Evolutionary conservation across 2,797 vertebrate species (phyloP).

Genomic region (Vireo griseus): DNA sequence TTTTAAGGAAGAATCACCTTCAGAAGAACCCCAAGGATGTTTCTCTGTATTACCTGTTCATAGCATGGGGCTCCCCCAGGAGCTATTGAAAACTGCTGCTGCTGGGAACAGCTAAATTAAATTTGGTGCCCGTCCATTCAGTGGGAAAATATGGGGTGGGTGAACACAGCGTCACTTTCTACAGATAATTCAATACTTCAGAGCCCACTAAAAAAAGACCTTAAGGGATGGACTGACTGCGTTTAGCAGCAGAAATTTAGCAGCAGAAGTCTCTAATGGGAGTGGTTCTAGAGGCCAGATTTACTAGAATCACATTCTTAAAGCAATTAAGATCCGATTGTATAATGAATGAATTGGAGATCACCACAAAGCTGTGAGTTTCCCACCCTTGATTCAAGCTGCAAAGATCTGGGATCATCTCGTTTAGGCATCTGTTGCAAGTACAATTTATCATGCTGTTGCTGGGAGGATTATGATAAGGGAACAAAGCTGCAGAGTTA

Average conservation of each 20-base stretch:
- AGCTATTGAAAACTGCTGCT: background rate
- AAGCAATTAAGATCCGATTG: conserved; percentile 58
- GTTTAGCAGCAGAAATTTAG: background rate
- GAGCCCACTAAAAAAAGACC: background rate
- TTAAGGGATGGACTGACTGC: background rate
- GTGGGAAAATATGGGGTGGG: background rate
- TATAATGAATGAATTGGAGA: conserved; percentile 43
- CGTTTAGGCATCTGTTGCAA: conserved; percentile 3
- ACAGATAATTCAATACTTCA: background rate
- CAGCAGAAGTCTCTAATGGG: background rate
- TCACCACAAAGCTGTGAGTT: conserved; percentile 31
- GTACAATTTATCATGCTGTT: conserved; percentile 12
- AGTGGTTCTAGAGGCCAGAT: conserved; percentile 5
- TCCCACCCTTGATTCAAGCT: conserved; percentile 36
- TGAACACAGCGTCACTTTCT: background rate
- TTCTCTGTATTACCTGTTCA: background rate
- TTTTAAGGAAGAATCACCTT: background rate
- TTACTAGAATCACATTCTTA: conserved; percentile 11
- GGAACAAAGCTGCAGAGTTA: conserved; percentile 52
- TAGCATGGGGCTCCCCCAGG: background rate
- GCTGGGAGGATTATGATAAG: conserved; percentile 48
- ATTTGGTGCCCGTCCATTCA: background rate
- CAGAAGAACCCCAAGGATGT: background rate
- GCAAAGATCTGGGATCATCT: conserved; percentile 35
- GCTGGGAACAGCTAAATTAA: background rate